phyloP scores from a whole-genome alignment of 2,113 vertebrate genomes.

The Miniopterus natalensis region DNA sequence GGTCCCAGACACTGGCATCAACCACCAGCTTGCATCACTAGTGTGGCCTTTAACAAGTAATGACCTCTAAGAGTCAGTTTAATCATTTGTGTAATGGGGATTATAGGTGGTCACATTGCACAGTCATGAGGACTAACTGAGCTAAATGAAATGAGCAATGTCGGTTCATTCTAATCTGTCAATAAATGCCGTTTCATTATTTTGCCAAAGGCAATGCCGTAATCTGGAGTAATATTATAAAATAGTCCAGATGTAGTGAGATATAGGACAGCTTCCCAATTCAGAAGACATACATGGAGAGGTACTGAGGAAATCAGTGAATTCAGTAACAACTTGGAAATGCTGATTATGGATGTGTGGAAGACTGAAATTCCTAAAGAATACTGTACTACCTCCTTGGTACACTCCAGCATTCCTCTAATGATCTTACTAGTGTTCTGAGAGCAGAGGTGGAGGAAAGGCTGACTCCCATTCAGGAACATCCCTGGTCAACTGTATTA shows the following conservation, averaged over 20 bases:
- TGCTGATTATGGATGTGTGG: too few species aligned
- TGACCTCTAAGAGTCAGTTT: background rate
- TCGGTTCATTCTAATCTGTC: background rate
- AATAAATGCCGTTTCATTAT: background rate
- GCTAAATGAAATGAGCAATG: background rate
- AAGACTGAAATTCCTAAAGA: background rate
- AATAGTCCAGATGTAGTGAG: background rate
- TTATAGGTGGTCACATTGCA: background rate
- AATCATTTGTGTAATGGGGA: background rate
- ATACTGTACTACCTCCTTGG: background rate
- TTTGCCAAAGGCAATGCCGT: background rate
- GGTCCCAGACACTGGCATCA: background rate
- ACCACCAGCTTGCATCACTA: background rate
- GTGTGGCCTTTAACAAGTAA: background rate
- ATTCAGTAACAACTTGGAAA: background rate
- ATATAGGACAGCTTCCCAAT: background rate
- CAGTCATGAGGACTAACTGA: background rate
- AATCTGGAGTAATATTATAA: background rate
- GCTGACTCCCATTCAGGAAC: too few species aligned
- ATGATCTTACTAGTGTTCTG: background rate
- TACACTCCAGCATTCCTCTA: background rate
- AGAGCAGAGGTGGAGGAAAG: background rate
- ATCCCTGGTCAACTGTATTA: background rate
- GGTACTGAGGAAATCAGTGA: background rate
- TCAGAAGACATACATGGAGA: background rate